Evolutionary conservation across 2,888 invertebrate genomes (phyloP), one percentile per base, ranked within the genome.

Genomic region (Oxycera nigricornis): DNA sequence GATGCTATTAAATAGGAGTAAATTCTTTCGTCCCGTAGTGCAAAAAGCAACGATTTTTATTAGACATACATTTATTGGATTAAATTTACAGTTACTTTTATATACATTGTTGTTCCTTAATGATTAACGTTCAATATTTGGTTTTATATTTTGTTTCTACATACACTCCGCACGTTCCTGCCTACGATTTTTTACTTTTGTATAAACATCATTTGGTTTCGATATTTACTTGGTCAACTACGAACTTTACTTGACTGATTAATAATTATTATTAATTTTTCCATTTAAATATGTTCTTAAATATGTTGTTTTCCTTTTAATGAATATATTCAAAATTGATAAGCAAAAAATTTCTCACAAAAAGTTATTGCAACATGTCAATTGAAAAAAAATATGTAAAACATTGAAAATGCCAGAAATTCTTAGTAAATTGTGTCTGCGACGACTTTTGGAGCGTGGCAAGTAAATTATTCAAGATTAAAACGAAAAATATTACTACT

Each of bases 161-260:
- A 77, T 79, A 79, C 81, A 76, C 83, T 82, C 84, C 84, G 84
- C 84, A 84, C 84, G 84, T 83, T 83, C 84, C 84, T 84, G 84
- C 84, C 84, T 83, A 84, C 82, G 83, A 81, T 84, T 83, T 83
- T 81, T 82, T 82, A 82, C 81, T 81, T 81, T 81, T 80, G 67
- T 68, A 74, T 75, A 73, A 73, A 73, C 67, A 73, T 73, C 65
- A 52, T 73, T 73, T 73, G 50, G n/a, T 73, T 73, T 79, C 82
- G 78, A 74, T 70, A 76, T 74, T 76, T 72, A 72, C 73, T 76
- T 75, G 76, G 76, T 76, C 73, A 75, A 76, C 75, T 73, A 73
- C 73, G 65, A 73, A 73, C 22, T 74, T 73, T 76, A 52, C n/a
- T n/a, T 46, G 62, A 73, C 55, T 72, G 55, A 68, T 76, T 74